Base-by-base conservation (phyloP, 2,113 vertebrate species). In the Elephas maximus region DNA sequence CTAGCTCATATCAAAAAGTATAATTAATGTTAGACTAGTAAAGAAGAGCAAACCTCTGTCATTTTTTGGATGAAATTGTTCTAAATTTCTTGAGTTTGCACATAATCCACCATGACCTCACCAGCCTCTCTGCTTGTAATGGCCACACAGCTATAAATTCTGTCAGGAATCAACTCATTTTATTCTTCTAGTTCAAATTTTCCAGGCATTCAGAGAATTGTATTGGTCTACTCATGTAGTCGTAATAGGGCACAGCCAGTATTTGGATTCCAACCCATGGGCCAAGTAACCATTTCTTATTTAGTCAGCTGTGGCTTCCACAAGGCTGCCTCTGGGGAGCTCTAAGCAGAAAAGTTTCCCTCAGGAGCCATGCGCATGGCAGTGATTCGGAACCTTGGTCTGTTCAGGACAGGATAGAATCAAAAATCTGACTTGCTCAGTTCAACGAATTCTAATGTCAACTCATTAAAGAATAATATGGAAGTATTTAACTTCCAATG, bases 101-200 rank as follows among this genome's bases (percentile, higher is more conserved):
- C 9, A 44, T 37, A 76, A 65, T 80, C 23, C 23, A 33, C 41
- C 6, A 57, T 7, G 44, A 37, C 17, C 45, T 86, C 28, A 86
- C 33, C 12, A 69, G 45, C 41, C 77, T 94, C 63, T 89, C 63
- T 93, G 44, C 45, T 83, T 93, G 12, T 62, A 67, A 79, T 86
- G n/a, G 57, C 4, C 69, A 8, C 57, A 10, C 41, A 28, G 21
- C 60, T 97, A 44, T 73, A 92, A 88, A 78, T 90, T 88, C n/a
- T 45, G 33, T 93, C 92, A 95, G 33, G 71, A 95, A 90, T 30
- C 81, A 33, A n/a, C 11, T 92, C 88, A 87, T 74, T 96, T 90
- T 91, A 30, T 92, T 65, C 30, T 79, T 88, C 30, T 84, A 84
- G 45, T 94, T 97, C 92, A 95, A 30, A 74, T 62, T 97, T 97